Base-by-base conservation (phyloP, 2,797 vertebrate genomes). In the Sebastes nivosus region DNA sequence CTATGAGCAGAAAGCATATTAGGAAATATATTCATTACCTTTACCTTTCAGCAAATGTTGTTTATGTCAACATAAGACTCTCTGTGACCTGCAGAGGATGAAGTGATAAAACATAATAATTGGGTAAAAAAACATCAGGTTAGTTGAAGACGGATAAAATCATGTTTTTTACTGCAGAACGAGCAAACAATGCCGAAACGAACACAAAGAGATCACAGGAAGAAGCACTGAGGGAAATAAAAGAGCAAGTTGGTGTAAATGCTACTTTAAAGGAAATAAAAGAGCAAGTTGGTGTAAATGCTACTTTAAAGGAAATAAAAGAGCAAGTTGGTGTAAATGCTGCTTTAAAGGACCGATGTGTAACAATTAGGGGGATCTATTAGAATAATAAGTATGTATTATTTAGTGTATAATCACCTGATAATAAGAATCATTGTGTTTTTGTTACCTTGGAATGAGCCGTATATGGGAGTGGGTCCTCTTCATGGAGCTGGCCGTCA, bases 41-140 rank as follows among this genome's bases (percentile, higher is more conserved):
- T 70, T 4, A 78, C 34, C 34, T 38, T 38, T 38, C 11, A 79
- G 72, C 29, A 63, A 74, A 77, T 78, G 22, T 14, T 55, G 22
- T 66, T 74, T 29, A 8, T 25, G 46, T 69, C n/a, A 71, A 59
- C 32, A 42, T 8, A n/a, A 65, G 1, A 11, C 3, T 13, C n/a
- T 16, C 16, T 18, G 24, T 27, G 14, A 82, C 72, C 55, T 75
- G 60, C 16, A 12, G 61, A 46, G 65, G 61, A 72, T 55, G 25
- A 74, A 34, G 6, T 0, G 32, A 81, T 77, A 0, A 70, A 75
- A 66, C 11, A 50, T 1, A 64, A 60, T 8, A 5, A 82, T 61
- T 30, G 14, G 24, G 12, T 0, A 4, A 57, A 32, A 54, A 63
- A 24, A 24, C 36, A 27, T 65, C n/a, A 22, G 10, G 60, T 54